phyloP scores from a whole-genome alignment of 2,888 invertebrate genomes.

The Eupithecia tripunctaria region DNA sequence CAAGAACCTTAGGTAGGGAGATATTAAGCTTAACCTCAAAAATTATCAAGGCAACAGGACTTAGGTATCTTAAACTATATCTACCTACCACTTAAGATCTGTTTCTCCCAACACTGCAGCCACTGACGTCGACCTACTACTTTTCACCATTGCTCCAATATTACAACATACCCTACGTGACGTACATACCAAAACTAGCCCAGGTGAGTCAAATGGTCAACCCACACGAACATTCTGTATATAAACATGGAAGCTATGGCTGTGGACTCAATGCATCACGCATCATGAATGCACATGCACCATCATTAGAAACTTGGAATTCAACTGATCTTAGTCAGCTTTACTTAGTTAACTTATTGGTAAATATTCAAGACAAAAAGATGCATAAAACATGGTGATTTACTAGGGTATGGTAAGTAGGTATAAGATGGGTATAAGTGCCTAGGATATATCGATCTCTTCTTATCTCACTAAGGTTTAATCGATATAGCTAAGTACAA shows the following conservation, averaged over 20 bases:
- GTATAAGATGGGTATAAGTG: too few relatives aligned
- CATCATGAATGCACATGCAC: constrained; percentile 16
- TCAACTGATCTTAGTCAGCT: neutral
- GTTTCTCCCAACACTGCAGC: constrained; percentile 62
- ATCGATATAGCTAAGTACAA: neutral
- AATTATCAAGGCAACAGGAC: neutral
- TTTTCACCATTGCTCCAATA: constrained; percentile 67
- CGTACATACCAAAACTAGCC: constrained; percentile 74
- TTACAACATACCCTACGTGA: constrained; percentile 73
- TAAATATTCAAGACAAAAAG: neutral
- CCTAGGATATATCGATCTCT: neutral
- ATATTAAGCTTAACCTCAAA: neutral
- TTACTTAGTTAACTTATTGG: neutral
- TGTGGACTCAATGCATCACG: constrained; percentile 22
- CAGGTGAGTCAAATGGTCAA: constrained; percentile 68
- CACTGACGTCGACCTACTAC: constrained; percentile 77
- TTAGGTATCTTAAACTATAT: neutral
- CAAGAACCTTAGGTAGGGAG: neutral
- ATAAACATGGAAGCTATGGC: constrained; percentile 38
- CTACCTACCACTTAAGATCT: constrained; percentile 13
- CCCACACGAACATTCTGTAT: constrained; percentile 45
- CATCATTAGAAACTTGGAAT: neutral
- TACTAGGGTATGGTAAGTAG: too few relatives aligned
- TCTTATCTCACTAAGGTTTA: neutral
- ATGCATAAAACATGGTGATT: neutral